These are phyloP conservation scores for Macheiramphus alcinus DNA, from an alignment of 2,113 vertebrate genomes.

Conservation along the genomic window DNA sequence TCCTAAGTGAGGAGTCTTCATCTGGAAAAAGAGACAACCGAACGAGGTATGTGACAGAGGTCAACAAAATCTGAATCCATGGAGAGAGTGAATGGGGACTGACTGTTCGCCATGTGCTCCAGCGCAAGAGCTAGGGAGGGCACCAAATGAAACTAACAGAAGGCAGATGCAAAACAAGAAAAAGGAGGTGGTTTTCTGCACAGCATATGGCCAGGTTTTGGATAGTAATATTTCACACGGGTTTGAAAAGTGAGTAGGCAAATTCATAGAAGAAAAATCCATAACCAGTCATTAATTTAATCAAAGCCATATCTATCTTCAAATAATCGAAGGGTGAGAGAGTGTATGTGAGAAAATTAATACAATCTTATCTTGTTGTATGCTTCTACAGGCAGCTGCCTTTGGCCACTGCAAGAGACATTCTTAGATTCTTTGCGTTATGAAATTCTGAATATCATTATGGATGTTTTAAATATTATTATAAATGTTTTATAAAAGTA, in stretches of 20 bases:
- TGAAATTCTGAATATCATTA: background rate
- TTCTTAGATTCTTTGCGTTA: background rate
- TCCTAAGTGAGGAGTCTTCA: background rate
- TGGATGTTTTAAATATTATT: background rate
- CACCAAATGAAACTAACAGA: background rate
- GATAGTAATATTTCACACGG: background rate
- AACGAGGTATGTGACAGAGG: background rate
- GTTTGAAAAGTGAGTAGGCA: background rate
- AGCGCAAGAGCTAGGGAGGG: background rate
- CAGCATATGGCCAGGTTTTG: background rate
- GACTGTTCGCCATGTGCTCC: background rate
- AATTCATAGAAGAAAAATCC: background rate
- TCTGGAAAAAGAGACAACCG: background rate
- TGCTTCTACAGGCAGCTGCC: background rate
- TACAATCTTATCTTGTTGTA: background rate
- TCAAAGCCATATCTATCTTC: background rate
- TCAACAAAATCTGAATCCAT: background rate
- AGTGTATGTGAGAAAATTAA: background rate
- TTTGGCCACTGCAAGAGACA: background rate
- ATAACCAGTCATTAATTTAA: background rate
- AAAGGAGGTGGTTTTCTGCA: background rate
- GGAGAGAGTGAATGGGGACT: background rate
- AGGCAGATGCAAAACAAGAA: background rate
- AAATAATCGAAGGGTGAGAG: background rate
- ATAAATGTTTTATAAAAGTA: background rate